These are phyloP conservation scores for Micrasema minimum DNA, from an alignment of 1,140 invertebrate genomes.

Conservation along the genomic window DNA sequence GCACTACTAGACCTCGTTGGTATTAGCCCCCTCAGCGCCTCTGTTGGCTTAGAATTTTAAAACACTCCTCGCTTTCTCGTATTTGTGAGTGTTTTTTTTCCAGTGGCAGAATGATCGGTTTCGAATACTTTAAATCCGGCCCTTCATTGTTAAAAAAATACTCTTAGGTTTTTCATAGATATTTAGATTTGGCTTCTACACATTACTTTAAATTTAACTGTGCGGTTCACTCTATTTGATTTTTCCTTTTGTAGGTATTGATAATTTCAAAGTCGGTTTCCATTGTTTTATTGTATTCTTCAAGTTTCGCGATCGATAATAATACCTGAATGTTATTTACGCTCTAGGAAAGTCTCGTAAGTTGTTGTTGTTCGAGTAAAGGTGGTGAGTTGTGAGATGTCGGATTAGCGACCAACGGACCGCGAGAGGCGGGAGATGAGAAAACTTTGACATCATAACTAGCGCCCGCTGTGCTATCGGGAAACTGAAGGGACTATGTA, in stretches of 20 bases:
- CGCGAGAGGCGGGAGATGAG: conserved; percentile 27
- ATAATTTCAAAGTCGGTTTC: no score
- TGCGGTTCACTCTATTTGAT: no score
- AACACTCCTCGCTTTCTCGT: not conserved
- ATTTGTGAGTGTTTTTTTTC: conserved; percentile 8
- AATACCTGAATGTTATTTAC: no score
- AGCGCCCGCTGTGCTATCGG: conserved; percentile 4
- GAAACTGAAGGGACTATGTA: conserved; percentile 4
- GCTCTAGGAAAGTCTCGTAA: no score
- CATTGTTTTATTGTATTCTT: no score
- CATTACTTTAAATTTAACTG: no score
- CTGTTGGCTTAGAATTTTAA: conserved; percentile 25
- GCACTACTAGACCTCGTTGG: not conserved
- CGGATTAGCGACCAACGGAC: conserved; percentile 8
- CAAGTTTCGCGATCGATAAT: not conserved
- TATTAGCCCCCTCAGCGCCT: not conserved
- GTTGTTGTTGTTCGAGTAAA: not conserved
- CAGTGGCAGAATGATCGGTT: not conserved
- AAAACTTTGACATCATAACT: conserved; percentile 30
- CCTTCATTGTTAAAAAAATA: conserved; percentile 1
- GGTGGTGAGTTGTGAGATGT: conserved; percentile 2
- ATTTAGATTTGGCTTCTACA: no score
- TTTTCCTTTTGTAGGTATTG: no score
- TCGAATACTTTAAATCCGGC: conserved; percentile 17
- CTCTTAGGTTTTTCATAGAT: no score